Conservation (phyloP, 2,888 invertebrate species). For the Papilio demoleus region DNA sequence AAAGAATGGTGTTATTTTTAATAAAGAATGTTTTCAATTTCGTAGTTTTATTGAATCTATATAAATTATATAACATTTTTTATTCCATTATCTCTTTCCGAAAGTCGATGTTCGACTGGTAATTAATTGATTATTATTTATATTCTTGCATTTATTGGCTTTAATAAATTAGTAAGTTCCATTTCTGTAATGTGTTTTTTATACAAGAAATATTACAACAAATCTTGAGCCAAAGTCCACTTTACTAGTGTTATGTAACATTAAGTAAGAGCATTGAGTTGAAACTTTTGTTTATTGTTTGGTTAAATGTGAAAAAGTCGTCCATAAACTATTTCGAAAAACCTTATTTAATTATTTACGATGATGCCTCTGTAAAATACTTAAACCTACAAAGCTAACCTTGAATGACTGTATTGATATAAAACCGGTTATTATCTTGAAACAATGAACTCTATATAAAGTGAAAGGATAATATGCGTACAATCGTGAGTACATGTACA, state of each 20-base stretch:
- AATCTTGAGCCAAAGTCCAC: conserved; percentile 23
- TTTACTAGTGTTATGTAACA: conserved; percentile 20
- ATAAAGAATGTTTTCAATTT: conserved; percentile 61
- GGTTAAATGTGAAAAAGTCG: background rate
- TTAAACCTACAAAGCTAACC: background rate
- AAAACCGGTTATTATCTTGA: conserved; percentile 8
- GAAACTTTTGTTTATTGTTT: background rate
- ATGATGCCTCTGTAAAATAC: background rate
- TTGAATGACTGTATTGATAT: background rate
- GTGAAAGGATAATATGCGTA: conserved; percentile 7
- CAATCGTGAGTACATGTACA: background rate
- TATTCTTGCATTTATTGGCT: background rate
- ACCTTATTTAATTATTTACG: background rate
- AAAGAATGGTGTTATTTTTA: conserved; percentile 78
- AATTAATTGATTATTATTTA: conserved; percentile 10
- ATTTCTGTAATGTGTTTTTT: conserved; percentile 16
- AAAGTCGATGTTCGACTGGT: background rate
- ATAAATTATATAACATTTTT: background rate
- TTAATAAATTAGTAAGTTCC: conserved; percentile 12
- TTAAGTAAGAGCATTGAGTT: background rate
- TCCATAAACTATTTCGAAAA: background rate
- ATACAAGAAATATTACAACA: background rate
- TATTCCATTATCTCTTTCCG: background rate
- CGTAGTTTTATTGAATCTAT: conserved; percentile 44
- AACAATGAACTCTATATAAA: background rate